phyloP scores from a whole-genome alignment of 2,888 invertebrate species.

The Synergus japonicus region DNA sequence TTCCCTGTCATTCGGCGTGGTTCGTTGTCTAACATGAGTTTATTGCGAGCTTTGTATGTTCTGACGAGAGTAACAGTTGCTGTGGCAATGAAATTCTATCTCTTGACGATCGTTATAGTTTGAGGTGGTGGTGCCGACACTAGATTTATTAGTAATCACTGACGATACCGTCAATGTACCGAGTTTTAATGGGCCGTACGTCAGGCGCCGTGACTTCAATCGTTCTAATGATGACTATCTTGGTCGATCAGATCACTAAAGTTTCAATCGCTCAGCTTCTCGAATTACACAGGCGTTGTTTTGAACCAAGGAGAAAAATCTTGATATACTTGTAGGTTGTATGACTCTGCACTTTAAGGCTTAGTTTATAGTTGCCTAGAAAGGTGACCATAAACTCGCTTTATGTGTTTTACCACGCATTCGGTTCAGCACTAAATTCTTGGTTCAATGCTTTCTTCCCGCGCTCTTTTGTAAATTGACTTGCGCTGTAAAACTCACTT shows the following conservation, averaged over 20 bases:
- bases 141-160: constrained; percentile 62
- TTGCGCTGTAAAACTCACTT: constrained; percentile 10
- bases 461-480: constrained; percentile 32
- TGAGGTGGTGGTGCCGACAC: constrained; percentile 43
- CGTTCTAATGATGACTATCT: constrained; percentile 53
- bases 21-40: constrained; percentile 14
- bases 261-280: constrained; percentile 50
- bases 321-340: constrained; percentile 34
- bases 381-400: constrained; percentile 28
- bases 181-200: constrained; percentile 59
- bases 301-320: constrained; percentile 19
- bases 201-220: constrained; percentile 56
- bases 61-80: constrained; percentile 55
- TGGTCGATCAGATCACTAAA: constrained; percentile 53
- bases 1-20: constrained; percentile 11
- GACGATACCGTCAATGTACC: constrained; percentile 55
- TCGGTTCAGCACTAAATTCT: constrained; percentile 32
- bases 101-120: constrained; percentile 55
- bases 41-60: constrained; percentile 23
- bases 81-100: constrained; percentile 59
- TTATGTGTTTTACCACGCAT: constrained; percentile 37
- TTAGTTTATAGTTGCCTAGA: constrained; percentile 2
- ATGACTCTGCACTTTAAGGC: constrained; percentile 36
- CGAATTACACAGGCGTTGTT: constrained; percentile 40
- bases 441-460: constrained; percentile 23